These are phyloP conservation scores for Odocoileus virginianus DNA, from an alignment of 2,113 vertebrate species.

Conservation along the genomic window DNA sequence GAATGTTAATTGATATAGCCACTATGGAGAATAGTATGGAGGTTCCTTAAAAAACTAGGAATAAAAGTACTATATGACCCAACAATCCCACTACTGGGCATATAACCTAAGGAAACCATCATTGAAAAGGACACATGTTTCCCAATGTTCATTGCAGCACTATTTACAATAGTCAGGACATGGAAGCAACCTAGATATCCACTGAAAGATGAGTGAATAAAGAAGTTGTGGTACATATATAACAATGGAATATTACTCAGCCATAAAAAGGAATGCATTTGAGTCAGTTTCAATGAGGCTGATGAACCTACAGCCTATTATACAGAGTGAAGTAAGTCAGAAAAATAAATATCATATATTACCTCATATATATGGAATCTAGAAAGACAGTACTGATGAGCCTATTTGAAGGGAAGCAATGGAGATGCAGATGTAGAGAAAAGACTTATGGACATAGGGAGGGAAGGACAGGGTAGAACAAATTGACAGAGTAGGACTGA, in stretches of 20 bases:
- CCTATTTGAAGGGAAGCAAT: not conserved
- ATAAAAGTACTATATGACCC: not conserved
- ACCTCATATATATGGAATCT: not conserved
- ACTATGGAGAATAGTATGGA: not conserved
- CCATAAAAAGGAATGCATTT: not conserved
- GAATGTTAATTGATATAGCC: not conserved
- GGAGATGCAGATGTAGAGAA: not conserved
- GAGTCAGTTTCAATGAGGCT: not conserved
- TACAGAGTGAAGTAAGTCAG: not conserved
- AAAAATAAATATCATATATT: not conserved
- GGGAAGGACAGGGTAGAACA: not conserved
- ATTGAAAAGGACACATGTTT: not conserved
- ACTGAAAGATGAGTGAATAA: not conserved
- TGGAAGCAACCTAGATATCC: not conserved
- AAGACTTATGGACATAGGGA: not conserved
- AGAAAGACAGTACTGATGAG: not conserved
- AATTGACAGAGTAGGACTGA: not conserved
- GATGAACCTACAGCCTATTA: not conserved
- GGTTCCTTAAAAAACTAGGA: not conserved
- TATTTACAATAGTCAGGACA: not conserved
- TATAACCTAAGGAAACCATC: not conserved
- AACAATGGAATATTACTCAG: not conserved
- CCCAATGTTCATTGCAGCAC: not conserved
- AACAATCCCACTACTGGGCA: not conserved
- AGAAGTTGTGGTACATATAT: not conserved